Conservation (phyloP, 2,888 invertebrate genomes). For the Eumacrocentrus americanus region DNA sequence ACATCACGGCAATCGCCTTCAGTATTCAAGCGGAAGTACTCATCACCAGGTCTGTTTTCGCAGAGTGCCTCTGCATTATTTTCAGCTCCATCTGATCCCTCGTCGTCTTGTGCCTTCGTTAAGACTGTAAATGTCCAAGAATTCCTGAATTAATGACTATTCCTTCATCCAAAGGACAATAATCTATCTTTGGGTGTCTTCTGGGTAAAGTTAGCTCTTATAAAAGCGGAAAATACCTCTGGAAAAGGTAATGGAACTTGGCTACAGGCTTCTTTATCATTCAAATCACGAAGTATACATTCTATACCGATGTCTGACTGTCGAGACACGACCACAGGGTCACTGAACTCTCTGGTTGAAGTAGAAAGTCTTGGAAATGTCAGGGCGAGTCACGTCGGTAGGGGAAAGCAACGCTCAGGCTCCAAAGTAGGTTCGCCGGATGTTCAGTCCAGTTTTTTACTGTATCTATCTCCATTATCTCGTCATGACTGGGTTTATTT, state of each 20-base stretch:
- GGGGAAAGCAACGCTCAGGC: conserved; percentile 54
- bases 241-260: too few species aligned
- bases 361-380: conserved; percentile 61
- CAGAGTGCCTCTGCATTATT: conserved; percentile 81
- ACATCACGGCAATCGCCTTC: conserved; percentile 92
- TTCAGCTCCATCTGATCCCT: conserved; percentile 67
- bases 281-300: too few species aligned
- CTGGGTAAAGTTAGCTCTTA: not conserved
- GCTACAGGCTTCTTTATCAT: too few species aligned
- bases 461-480: not conserved
- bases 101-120: conserved; percentile 73
- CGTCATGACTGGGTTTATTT: not conserved
- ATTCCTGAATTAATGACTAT: conserved; percentile 32
- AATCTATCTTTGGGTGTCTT: too few species aligned
- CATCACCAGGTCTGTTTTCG: conserved; percentile 85
- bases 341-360: conserved; percentile 52
- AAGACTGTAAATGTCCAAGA: conserved; percentile 42
- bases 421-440: conserved; percentile 43
- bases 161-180: too few species aligned
- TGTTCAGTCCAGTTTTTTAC: not conserved
- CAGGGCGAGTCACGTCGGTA: conserved; percentile 44
- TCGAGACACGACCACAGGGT: conserved; percentile 40
- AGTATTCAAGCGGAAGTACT: conserved; percentile 85
- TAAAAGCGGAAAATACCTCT: too few species aligned
- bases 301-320: not conserved